phyloP scores from a whole-genome alignment of 2,888 invertebrate species.

The Branchinecta sandiegonensis region DNA sequence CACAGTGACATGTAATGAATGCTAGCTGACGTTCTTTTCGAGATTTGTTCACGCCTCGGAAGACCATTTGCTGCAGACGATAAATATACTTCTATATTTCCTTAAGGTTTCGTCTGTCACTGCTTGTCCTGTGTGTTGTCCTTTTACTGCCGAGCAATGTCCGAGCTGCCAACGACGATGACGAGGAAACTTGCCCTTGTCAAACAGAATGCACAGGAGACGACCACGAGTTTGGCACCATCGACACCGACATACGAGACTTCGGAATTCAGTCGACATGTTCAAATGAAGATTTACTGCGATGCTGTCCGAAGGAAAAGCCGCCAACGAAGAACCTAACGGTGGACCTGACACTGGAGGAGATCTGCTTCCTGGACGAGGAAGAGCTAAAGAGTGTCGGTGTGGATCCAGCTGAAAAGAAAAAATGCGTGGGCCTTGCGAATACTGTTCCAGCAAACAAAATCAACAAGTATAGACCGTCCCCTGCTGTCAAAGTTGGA shows the following conservation, averaged over 20 bases:
- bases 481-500: constrained; percentile 1
- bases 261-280: constrained; percentile 5
- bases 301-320: background rate
- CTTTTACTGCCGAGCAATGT: background rate
- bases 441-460: background rate
- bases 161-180: background rate
- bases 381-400: constrained; percentile 4
- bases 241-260: constrained; percentile 3
- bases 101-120: no score
- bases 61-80: no score
- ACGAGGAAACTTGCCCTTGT: background rate
- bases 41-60: no score
- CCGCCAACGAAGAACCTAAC: constrained; percentile 9
- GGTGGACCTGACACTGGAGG: background rate
- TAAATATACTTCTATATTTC: no score
- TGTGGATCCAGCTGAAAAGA: background rate
- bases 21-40: no score
- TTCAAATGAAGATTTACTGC: background rate
- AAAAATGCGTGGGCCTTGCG: background rate
- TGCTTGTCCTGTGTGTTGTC: background rate
- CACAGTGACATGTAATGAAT: no score
- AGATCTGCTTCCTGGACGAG: background rate
- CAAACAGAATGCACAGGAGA: background rate
- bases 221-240: background rate
- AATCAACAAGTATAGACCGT: background rate